phyloP scores from a whole-genome alignment of 2,797 vertebrate species.

The Ambastaia sidthimunki region DNA sequence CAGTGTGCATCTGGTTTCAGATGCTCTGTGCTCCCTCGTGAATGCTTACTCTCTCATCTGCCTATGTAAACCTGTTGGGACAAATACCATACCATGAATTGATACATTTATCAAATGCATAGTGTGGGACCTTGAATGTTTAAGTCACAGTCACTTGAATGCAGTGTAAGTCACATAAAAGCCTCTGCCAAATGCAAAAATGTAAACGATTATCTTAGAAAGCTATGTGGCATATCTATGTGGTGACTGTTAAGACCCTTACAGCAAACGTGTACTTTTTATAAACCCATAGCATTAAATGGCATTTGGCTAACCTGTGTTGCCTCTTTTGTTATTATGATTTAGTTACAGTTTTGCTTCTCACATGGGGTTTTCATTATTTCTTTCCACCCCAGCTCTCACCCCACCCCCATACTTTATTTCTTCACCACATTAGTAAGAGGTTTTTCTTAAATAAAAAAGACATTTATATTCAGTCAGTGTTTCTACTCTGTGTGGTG shows the following conservation, averaged over 20 bases:
- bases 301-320: not conserved
- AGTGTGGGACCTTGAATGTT: not conserved
- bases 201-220: not conserved
- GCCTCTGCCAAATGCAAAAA: not conserved
- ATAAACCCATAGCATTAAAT: not conserved
- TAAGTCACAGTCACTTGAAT: not conserved
- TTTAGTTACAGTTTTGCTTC: not conserved
- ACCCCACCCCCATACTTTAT: not conserved
- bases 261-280: not conserved
- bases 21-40: not conserved
- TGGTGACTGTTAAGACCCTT: not conserved
- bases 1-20: not conserved
- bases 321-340: slow-evolving; percentile 9
- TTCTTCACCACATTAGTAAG: no score
- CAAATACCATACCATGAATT: not conserved
- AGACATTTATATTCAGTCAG: not conserved
- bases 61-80: not conserved
- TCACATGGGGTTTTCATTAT: not conserved
- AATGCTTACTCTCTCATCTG: not conserved
- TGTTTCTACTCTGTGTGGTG: not conserved
- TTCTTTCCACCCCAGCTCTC: not conserved
- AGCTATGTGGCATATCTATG: not conserved
- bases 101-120: not conserved
- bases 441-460: not conserved
- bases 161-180: not conserved